Evolutionary conservation across 1,140 invertebrate genomes (phyloP).

Genomic region (Drosophila gunungcola): DNA sequence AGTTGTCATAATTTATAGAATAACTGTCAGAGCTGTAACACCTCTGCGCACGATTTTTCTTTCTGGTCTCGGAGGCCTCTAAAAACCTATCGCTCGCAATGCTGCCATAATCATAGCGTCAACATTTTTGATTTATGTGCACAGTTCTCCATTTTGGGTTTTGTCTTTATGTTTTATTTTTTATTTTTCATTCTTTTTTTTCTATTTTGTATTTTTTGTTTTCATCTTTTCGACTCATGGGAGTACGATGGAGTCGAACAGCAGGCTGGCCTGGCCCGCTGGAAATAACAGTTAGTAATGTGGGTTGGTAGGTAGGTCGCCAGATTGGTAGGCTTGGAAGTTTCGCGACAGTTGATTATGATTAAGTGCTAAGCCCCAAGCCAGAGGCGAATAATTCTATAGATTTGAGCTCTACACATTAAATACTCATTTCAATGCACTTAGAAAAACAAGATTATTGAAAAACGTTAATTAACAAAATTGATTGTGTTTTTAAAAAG

Average conservation of each 20-base stretch:
- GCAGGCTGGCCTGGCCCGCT: constrained; percentile 16
- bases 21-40: constrained; percentile 78
- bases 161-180: constrained; percentile 50
- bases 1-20: constrained; percentile 83
- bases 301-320: constrained; percentile 53
- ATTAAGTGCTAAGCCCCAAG: constrained; percentile 79
- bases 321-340: constrained; percentile 68
- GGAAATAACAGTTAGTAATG: constrained; percentile 56
- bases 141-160: constrained; percentile 57
- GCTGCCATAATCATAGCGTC: constrained; percentile 77
- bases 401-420: constrained; percentile 61
- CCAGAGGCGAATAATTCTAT: constrained; percentile 58
- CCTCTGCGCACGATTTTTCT: constrained; percentile 71
- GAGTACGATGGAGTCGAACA: constrained; percentile 26
- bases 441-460: neutral
- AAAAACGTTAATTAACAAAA: neutral
- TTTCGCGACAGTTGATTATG: constrained; percentile 83
- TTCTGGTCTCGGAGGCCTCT: constrained; percentile 45
- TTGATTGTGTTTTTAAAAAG: no score
- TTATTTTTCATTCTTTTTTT: constrained; percentile 5
- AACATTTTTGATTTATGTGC: constrained; percentile 78
- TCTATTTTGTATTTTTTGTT: constrained; percentile 19
- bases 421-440: constrained; percentile 29
- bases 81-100: constrained; percentile 61
- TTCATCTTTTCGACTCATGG: constrained; percentile 57